Percentiles rank a stretch among this genome's conserved stretches.
Conservation (phyloP, 2,113 vertebrate species). For the Sebastes schlegelii region DNA sequence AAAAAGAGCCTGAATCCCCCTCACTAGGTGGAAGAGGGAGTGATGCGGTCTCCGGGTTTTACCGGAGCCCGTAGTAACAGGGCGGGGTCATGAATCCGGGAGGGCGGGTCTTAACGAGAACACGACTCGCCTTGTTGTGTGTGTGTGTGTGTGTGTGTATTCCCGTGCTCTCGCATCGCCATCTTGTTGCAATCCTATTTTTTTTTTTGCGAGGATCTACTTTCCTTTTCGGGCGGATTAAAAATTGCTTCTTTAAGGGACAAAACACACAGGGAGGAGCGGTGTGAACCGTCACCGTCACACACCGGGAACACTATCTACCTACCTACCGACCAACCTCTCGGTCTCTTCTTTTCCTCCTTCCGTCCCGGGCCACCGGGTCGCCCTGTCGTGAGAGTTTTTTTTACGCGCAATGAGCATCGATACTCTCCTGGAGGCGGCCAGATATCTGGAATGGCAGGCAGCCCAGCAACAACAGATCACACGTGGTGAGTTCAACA, state of each 20-base stretch:
- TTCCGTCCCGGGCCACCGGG: constrained; percentile 77
- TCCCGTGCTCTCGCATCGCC: constrained; percentile 95
- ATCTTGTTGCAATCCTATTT: constrained; percentile 94
- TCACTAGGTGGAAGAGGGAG: background rate
- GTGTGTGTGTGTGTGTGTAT: constrained; percentile 75
- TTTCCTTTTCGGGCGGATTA: constrained; percentile 64
- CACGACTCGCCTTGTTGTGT: constrained; percentile 93
- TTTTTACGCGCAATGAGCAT: constrained; percentile 91
- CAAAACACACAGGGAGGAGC: constrained; percentile 19
- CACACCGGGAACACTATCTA: constrained; percentile 50
- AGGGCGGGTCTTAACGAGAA: constrained; percentile 83
- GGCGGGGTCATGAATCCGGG: constrained; percentile 66
- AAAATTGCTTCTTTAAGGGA: constrained; percentile 41
- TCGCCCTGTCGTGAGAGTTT: constrained; percentile 64
- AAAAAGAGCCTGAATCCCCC: no score
- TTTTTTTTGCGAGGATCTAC: constrained; percentile 81
- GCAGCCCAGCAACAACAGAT: constrained; percentile 93
- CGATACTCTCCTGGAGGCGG: constrained; percentile 95
- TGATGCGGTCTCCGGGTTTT: constrained; percentile 74
- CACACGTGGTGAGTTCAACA: constrained; percentile 90
- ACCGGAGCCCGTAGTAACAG: constrained; percentile 72
- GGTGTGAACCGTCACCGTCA: constrained; percentile 50
- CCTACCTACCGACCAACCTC: background rate
- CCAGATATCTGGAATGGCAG: constrained; percentile 96
- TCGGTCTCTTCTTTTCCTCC: constrained; percentile 59